A percentile compares a stretch with the other conserved stretches of the same genome.
Evolutionary conservation across 2,113 vertebrate species (phyloP).

Genomic region (Erpornis zantholeuca): DNA sequence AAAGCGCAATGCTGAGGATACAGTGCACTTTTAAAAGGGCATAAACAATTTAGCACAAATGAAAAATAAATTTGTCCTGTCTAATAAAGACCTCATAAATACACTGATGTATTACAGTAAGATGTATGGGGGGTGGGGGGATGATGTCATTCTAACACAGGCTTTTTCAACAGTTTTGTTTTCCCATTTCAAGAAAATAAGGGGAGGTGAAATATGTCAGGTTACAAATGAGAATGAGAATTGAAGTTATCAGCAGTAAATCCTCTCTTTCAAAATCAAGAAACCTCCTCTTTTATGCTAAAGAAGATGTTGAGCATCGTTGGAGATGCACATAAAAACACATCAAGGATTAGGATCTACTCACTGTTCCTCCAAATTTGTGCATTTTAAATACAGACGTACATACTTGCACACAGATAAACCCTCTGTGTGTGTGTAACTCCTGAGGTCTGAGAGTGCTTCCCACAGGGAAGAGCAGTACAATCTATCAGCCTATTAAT

Average conservation of each 20-base stretch:
- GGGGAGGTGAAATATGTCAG: not conserved
- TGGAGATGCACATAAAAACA: not conserved
- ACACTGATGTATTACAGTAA: constrained; percentile 34
- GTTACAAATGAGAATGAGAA: not conserved
- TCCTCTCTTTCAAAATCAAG: not conserved
- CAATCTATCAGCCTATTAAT: not conserved
- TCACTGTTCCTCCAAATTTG: not conserved
- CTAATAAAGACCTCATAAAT: constrained; percentile 59
- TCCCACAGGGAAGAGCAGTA: constrained; percentile 30
- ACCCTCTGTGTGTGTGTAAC: not conserved
- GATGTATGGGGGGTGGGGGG: not conserved
- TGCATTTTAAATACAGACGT: constrained; percentile 22
- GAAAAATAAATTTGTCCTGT: constrained; percentile 49
- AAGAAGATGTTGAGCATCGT: not conserved
- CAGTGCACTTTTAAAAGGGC: constrained; percentile 22
- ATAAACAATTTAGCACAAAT: constrained; percentile 52
- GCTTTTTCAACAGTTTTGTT: not conserved
- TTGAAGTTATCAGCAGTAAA: not conserved
- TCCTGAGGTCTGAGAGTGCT: not conserved
- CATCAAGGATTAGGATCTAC: not conserved
- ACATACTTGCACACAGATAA: not conserved
- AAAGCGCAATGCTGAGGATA: constrained; percentile 28
- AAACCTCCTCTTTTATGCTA: not conserved
- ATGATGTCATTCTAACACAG: not conserved
- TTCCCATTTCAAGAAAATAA: not conserved